A percentile compares a stretch with the other conserved stretches of the same genome.
Conservation (phyloP, 2,113 vertebrate species). For the Artemisiospiza belli region DNA sequence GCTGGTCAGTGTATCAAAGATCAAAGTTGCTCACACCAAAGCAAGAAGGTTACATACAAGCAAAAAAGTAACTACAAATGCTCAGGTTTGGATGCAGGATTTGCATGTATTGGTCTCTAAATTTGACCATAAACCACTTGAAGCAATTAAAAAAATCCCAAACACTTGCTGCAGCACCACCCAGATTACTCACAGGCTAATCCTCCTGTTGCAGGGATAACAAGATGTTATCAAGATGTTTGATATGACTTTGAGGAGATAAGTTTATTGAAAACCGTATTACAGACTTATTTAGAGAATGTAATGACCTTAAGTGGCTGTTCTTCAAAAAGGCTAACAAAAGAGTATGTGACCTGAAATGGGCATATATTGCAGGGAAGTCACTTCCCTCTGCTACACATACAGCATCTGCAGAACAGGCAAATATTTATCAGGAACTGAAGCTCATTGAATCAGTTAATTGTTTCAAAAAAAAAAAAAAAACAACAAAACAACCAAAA, state of each 20-base stretch:
- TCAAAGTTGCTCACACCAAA: slow-evolving; percentile 1
- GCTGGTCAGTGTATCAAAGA: slow-evolving; percentile 37
- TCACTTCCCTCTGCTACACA: not conserved
- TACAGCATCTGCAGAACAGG: not conserved
- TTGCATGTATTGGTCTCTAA: not conserved
- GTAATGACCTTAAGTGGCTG: not conserved
- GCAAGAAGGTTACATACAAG: not conserved
- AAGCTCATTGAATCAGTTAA: not conserved
- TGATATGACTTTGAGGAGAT: not conserved
- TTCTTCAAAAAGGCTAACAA: not conserved
- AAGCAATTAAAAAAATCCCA: not conserved
- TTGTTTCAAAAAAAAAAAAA: not conserved
- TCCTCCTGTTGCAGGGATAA: not conserved
- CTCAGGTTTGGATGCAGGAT: not conserved
- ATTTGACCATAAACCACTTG: not conserved
- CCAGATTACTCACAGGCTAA: not conserved
- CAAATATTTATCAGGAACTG: not conserved
- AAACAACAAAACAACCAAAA: not conserved
- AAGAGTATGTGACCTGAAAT: not conserved
- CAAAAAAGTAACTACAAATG: not conserved
- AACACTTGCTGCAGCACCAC: not conserved
- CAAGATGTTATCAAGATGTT: not conserved
- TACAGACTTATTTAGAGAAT: not conserved
- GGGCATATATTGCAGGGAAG: not conserved
- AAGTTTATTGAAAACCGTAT: not conserved